Percentiles rank a stretch among this genome's conserved stretches.
Evolutionary conservation across 2,888 invertebrate species (phyloP).

Genomic region (Galerucella calmariensis): DNA sequence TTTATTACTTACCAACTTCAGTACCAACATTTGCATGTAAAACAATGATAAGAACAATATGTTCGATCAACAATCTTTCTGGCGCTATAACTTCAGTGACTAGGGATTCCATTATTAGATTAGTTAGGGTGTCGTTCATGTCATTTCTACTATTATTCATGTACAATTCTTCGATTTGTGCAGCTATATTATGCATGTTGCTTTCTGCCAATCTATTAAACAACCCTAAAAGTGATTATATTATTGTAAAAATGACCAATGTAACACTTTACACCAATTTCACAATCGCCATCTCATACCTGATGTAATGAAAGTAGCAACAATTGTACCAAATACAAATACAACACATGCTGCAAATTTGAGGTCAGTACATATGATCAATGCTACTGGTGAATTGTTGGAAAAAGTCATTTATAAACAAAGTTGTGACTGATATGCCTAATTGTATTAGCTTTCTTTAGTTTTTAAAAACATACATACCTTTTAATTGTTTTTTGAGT

Average conservation of each 20-base stretch:
- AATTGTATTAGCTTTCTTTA: no score
- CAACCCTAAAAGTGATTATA: slow-evolving; percentile 66
- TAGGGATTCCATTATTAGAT: slow-evolving; percentile 77
- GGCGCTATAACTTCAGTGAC: slow-evolving; percentile 73
- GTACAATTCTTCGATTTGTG: slow-evolving; percentile 83
- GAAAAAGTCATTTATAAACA: no score
- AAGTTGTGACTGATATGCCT: no score
- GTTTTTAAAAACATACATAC: slow-evolving; percentile 60
- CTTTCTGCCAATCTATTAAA: slow-evolving; percentile 88
- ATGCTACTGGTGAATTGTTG: no score
- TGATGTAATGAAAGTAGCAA: no score
- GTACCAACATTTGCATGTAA: slow-evolving; percentile 91
- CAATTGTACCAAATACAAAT: no score
- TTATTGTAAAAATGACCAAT: neutral
- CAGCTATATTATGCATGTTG: slow-evolving; percentile 86
- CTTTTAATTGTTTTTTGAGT: slow-evolving; percentile 86
- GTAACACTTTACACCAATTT: no score
- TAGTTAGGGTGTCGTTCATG: slow-evolving; percentile 80
- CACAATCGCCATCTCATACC: no score
- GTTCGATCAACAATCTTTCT: slow-evolving; percentile 83
- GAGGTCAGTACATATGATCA: no score
- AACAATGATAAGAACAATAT: slow-evolving; percentile 83
- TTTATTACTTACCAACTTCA: slow-evolving; percentile 83
- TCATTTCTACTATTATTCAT: slow-evolving; percentile 82
- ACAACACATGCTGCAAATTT: no score